phyloP scores from a whole-genome alignment of 2,113 vertebrate species.

The Leucopternis melanops region DNA sequence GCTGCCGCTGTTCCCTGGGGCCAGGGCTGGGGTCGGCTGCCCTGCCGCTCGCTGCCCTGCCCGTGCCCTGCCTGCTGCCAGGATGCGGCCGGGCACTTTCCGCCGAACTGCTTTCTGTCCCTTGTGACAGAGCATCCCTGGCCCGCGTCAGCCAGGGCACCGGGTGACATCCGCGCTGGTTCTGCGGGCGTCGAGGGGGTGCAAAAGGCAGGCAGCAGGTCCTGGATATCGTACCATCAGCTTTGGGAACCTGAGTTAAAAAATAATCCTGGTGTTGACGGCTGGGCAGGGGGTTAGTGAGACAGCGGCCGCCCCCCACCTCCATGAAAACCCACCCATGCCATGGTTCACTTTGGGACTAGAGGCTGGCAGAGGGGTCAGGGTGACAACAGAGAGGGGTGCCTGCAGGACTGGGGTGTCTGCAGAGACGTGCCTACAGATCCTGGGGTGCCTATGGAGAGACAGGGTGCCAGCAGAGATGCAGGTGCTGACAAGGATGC shows the following conservation, averaged over 20 bases:
- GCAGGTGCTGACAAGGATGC: accelerated
- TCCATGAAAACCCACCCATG: neutral
- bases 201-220: neutral
- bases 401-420: neutral
- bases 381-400: neutral
- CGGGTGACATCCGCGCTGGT: accelerated
- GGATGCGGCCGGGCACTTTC: neutral
- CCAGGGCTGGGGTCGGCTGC: neutral
- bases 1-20: neutral
- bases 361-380: neutral
- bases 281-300: neutral
- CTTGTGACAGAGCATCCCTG: neutral
- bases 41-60: neutral
- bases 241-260: neutral
- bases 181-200: neutral
- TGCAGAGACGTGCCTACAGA: neutral
- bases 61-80: neutral
- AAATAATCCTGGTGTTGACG: neutral
- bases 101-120: neutral
- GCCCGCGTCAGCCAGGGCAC: neutral
- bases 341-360: neutral
- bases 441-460: neutral
- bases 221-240: neutral
- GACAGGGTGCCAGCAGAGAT: neutral
- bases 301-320: accelerated